Conservation (phyloP, 2,888 invertebrate genomes). For the Chalcosyrphus nemorum region DNA sequence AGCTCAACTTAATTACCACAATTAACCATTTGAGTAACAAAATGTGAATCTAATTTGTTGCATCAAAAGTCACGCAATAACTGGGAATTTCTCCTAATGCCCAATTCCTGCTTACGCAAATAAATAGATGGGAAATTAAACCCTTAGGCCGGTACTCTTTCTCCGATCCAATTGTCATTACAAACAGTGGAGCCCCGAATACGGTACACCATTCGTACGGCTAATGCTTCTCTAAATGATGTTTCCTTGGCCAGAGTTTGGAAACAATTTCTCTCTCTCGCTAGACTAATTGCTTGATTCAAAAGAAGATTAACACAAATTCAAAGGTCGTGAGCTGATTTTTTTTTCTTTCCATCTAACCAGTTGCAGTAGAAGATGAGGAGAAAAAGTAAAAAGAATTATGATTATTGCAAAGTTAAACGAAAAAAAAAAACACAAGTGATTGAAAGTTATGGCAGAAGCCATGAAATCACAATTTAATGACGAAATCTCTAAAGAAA, state of each 20-base stretch:
- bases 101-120: neutral
- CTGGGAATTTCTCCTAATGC: slow-evolving; percentile 7
- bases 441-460: slow-evolving; percentile 57
- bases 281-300: slow-evolving; percentile 59
- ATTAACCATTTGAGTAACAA: slow-evolving; percentile 40
- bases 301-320: slow-evolving; percentile 60
- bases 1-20: slow-evolving; percentile 41
- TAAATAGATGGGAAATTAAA: slow-evolving; percentile 8
- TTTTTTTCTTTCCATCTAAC: neutral
- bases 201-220: neutral
- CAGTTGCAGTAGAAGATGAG: neutral
- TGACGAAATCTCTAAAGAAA: slow-evolving; percentile 11
- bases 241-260: neutral
- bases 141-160: slow-evolving; percentile 4
- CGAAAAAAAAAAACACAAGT: slow-evolving; percentile 49
- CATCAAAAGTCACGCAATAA: slow-evolving; percentile 21
- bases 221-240: slow-evolving; percentile 14
- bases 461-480: slow-evolving; percentile 51
- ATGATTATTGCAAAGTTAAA: slow-evolving; percentile 34
- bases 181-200: neutral
- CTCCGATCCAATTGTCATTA: slow-evolving; percentile 15
- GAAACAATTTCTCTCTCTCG: neutral
- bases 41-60: slow-evolving; percentile 50
- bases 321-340: slow-evolving; percentile 46
- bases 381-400: slow-evolving; percentile 24